phyloP scores from a whole-genome alignment of 1,140 invertebrate genomes.

The Camponotus pennsylvanicus region DNA sequence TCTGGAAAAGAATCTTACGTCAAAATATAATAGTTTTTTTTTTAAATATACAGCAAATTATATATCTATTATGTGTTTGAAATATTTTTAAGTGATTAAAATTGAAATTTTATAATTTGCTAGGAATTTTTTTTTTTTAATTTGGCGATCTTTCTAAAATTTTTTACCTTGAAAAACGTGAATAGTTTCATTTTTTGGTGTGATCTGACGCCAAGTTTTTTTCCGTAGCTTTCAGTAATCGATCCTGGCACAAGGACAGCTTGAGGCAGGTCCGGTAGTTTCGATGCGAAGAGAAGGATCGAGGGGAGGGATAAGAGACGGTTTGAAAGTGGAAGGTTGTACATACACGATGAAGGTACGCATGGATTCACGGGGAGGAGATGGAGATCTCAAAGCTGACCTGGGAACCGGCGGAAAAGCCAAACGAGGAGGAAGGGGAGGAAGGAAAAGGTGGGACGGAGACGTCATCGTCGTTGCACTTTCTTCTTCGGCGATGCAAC shows the following conservation, averaged over 20 bases:
- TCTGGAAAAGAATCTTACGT: too few species aligned
- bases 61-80: too few species aligned
- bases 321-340: conserved; percentile 30
- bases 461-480: conserved; percentile 80
- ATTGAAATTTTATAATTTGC: too few species aligned
- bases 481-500: conserved; percentile 76
- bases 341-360: conserved; percentile 16
- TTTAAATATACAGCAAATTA: not conserved
- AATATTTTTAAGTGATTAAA: too few species aligned
- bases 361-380: not conserved
- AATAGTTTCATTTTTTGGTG: not conserved
- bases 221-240: conserved; percentile 16
- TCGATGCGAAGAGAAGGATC: not conserved
- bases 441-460: conserved; percentile 37
- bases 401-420: conserved; percentile 54
- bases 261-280: conserved; percentile 71
- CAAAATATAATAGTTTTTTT: not conserved
- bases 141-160: not conserved
- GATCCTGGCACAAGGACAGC: conserved; percentile 60
- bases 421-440: not conserved
- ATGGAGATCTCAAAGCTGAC: conserved; percentile 1
- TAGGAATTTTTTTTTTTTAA: too few species aligned
- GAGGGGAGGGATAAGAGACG: not conserved
- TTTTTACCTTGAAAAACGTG: not conserved
- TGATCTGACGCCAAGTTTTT: not conserved